phyloP scores from a whole-genome alignment of 2,113 vertebrate genomes.

The Eolophus roseicapilla region DNA sequence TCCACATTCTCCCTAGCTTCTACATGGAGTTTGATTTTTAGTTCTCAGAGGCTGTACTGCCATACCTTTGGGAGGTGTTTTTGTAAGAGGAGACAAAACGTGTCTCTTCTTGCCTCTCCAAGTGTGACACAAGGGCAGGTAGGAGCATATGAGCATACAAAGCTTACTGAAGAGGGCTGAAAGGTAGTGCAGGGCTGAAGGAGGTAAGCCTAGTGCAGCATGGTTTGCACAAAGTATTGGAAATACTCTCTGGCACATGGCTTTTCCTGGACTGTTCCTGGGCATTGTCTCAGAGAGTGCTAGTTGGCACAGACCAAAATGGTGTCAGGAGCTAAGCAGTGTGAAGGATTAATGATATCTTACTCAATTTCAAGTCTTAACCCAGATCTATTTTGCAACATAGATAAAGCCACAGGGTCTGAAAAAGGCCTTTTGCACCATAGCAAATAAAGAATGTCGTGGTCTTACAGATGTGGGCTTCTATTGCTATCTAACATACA shows the following conservation, averaged over 20 bases:
- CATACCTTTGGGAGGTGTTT: not conserved
- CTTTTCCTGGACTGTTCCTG: not conserved
- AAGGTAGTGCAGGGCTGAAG: not conserved
- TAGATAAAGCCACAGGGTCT: not conserved
- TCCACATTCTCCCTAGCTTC: not conserved
- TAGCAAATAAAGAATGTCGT: not conserved
- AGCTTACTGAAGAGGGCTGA: not conserved
- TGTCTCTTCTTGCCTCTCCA: not conserved
- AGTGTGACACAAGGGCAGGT: not conserved
- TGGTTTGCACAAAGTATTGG: not conserved
- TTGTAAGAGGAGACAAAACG: not conserved
- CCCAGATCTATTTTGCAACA: not conserved
- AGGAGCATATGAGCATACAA: not conserved
- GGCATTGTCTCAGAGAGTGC: not conserved
- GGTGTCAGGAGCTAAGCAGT: not conserved
- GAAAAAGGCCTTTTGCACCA: not conserved
- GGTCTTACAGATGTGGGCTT: not conserved
- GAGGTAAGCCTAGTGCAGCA: not conserved
- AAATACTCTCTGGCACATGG: not conserved
- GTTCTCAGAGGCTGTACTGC: not conserved
- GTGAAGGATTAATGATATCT: not conserved
- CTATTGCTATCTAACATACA: not conserved
- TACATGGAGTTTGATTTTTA: accelerated
- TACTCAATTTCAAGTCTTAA: not conserved
- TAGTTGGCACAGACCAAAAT: not conserved